These are phyloP conservation scores for Phyllotreta striolata DNA, from an alignment of 2,888 invertebrate genomes.

Conservation along the genomic window DNA sequence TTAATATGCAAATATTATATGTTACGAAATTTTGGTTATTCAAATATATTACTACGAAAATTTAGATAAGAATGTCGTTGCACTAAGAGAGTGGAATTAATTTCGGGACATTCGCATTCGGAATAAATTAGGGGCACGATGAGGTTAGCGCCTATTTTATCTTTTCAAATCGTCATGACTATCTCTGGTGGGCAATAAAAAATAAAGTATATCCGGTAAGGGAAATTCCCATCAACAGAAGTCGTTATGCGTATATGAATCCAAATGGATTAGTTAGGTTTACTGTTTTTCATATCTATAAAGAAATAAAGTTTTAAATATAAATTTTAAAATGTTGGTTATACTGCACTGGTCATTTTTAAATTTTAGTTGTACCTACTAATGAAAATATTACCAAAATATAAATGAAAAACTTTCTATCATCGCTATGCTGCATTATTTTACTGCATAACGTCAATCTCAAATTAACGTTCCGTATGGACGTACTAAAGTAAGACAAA, in stretches of 20 bases:
- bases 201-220: constrained; percentile 31
- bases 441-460: too few species aligned
- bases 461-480: too few species aligned
- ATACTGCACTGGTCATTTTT: too few species aligned
- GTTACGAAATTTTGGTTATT: constrained; percentile 20
- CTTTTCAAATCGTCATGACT: constrained; percentile 35
- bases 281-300: constrained; percentile 27
- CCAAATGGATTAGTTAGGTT: constrained; percentile 28
- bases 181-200: constrained; percentile 32
- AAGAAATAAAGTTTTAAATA: too few species aligned
- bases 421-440: too few species aligned
- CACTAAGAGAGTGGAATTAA: constrained; percentile 38
- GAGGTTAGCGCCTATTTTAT: constrained; percentile 36
- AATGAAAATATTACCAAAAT: too few species aligned
- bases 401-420: too few species aligned
- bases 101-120: constrained; percentile 34
- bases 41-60: constrained; percentile 42
- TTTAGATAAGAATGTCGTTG: constrained; percentile 40
- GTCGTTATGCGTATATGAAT: constrained; percentile 28
- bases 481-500: too few species aligned
- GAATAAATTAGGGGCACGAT: constrained; percentile 37
- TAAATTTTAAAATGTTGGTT: too few species aligned
- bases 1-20: too few species aligned
- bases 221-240: constrained; percentile 32
- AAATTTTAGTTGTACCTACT: too few species aligned